Percentiles rank a stretch among this genome's conserved stretches.
phyloP scores from a whole-genome alignment of 2,113 vertebrate genomes.

The Pollimyrus isidori region DNA sequence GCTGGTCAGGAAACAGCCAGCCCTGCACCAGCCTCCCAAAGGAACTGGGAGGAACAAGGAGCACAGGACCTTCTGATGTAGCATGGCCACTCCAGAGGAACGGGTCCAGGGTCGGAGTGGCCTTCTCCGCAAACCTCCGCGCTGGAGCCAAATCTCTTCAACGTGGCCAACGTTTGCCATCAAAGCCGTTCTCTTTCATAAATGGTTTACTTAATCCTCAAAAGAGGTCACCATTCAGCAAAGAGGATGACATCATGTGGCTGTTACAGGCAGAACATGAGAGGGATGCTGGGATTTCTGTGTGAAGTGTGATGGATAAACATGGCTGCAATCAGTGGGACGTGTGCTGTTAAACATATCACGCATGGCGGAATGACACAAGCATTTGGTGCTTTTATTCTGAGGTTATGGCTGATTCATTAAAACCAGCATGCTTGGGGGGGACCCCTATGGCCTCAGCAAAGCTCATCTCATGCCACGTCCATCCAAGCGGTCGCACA shows the following conservation, averaged over 20 bases:
- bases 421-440: neutral
- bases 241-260: neutral
- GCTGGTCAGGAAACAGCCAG: conserved; percentile 30
- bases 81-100: neutral
- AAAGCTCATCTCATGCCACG: neutral
- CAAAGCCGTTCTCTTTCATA: neutral
- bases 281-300: neutral
- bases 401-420: neutral
- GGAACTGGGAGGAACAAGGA: neutral
- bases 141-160: neutral
- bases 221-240: neutral
- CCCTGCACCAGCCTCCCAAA: neutral
- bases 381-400: neutral
- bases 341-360: neutral
- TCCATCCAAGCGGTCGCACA: neutral
- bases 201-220: conserved; percentile 8
- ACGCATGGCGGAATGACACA: neutral
- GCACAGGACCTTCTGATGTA: neutral
- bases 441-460: neutral
- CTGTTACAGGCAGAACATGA: neutral
- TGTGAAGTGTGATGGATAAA: neutral
- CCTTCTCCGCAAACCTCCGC: neutral
- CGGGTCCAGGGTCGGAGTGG: neutral
- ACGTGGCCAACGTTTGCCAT: neutral
- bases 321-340: neutral